Conservation (phyloP, 2,888 invertebrate species). For the Acronicta alni region DNA sequence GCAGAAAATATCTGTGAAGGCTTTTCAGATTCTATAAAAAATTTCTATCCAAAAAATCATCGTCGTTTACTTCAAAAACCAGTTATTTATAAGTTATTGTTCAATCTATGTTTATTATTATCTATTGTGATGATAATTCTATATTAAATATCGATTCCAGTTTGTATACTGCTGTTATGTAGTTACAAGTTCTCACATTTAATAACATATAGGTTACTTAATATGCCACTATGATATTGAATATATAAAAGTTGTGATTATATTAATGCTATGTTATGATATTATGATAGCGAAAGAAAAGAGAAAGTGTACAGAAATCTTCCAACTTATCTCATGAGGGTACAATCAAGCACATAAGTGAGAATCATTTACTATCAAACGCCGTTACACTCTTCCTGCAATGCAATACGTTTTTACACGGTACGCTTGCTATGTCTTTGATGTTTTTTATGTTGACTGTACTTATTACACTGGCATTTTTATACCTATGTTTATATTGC, state of each 20-base stretch:
- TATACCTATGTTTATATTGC: background rate
- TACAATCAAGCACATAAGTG: conserved; percentile 10
- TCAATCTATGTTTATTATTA: conserved; percentile 39
- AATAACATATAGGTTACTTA: conserved; percentile 52
- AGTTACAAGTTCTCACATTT: conserved; percentile 38
- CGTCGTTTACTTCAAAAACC: conserved; percentile 34
- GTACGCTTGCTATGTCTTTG: background rate
- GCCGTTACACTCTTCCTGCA: no score
- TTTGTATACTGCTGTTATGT: conserved; percentile 44
- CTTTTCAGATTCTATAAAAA: conserved; percentile 8
- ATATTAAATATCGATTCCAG: conserved; percentile 31
- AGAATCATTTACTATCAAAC: no score
- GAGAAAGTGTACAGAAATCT: background rate
- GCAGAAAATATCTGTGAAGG: no score
- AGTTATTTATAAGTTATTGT: conserved; percentile 36
- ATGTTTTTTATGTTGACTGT: conserved; percentile 13
- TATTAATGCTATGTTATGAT: conserved; percentile 27
- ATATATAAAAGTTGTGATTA: conserved; percentile 32
- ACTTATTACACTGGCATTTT: background rate
- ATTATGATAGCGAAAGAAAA: background rate
- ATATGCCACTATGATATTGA: conserved; percentile 48
- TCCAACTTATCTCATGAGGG: background rate
- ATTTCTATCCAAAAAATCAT: background rate
- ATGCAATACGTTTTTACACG: no score
- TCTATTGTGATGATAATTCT: conserved; percentile 27